phyloP scores from a whole-genome alignment of 2,797 vertebrate genomes.

The Hydrophis major region DNA sequence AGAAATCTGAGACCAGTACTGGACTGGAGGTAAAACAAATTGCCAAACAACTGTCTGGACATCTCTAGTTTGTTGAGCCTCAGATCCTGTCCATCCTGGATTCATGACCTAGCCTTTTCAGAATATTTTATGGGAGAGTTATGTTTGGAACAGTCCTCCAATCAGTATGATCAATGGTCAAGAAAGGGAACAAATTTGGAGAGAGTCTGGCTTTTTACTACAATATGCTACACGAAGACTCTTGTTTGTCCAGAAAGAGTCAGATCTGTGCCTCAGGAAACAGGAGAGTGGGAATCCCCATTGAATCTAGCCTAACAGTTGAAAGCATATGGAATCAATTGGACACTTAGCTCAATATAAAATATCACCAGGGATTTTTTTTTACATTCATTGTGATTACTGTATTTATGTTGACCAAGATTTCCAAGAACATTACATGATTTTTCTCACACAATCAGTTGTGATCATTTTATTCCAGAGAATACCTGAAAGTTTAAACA shows the following conservation, averaged over 20 bases:
- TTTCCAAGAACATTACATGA: background rate
- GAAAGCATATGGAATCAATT: background rate
- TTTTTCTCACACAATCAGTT: constrained; percentile 29
- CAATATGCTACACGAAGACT: background rate
- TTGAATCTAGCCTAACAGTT: background rate
- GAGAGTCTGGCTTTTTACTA: background rate
- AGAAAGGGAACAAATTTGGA: background rate
- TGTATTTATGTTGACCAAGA: background rate
- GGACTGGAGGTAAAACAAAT: background rate
- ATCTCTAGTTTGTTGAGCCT: background rate
- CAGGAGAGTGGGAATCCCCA: background rate
- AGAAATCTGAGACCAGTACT: background rate
- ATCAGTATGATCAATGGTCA: background rate
- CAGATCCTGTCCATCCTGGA: background rate
- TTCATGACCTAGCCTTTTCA: background rate
- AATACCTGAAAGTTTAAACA: background rate
- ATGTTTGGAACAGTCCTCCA: background rate
- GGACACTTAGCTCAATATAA: background rate
- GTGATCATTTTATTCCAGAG: background rate
- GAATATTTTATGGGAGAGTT: background rate
- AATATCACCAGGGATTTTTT: background rate
- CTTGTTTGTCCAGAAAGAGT: background rate
- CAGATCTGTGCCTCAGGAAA: background rate
- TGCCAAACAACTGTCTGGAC: background rate
- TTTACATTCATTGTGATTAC: background rate